Percentiles rank a stretch among this genome's conserved stretches.
Conservation (phyloP, 1,140 invertebrate species). For the Pseudomyrmex dendroicus region DNA sequence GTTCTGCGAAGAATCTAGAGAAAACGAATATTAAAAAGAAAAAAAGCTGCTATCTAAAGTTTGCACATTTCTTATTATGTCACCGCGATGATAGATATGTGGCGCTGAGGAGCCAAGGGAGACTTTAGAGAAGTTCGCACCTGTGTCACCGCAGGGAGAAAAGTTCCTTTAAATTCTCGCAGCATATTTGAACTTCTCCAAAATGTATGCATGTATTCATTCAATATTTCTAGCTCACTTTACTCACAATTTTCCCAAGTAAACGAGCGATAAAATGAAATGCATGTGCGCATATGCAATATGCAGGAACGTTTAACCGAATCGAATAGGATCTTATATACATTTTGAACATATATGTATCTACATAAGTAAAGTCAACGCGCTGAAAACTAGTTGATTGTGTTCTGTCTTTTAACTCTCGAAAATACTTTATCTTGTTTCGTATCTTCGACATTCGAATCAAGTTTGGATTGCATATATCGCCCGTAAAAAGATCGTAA, state of each 20-base stretch:
- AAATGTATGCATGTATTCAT: background rate
- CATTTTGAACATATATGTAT: too few relatives aligned
- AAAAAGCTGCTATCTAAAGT: constrained; percentile 9
- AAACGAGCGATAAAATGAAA: background rate
- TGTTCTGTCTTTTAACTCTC: background rate
- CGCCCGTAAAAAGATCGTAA: too few relatives aligned
- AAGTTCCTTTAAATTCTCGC: background rate
- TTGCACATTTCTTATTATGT: constrained; percentile 1
- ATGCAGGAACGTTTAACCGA: background rate
- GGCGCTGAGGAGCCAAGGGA: background rate
- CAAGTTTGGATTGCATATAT: too few relatives aligned
- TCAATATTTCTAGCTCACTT: background rate
- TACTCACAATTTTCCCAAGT: background rate
- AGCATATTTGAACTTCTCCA: background rate
- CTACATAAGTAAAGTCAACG: too few relatives aligned
- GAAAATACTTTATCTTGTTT: too few relatives aligned
- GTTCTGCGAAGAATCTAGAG: background rate
- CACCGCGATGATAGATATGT: constrained; percentile 15
- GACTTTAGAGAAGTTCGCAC: constrained; percentile 14
- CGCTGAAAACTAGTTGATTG: background rate
- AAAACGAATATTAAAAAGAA: too few relatives aligned
- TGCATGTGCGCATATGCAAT: background rate
- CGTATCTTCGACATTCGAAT: too few relatives aligned
- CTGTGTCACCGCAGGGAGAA: background rate
- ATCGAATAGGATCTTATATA: background rate